Evolutionary conservation across 2,113 vertebrate genomes (phyloP).

Genomic region (pig (Sus scrofa)): DNA sequence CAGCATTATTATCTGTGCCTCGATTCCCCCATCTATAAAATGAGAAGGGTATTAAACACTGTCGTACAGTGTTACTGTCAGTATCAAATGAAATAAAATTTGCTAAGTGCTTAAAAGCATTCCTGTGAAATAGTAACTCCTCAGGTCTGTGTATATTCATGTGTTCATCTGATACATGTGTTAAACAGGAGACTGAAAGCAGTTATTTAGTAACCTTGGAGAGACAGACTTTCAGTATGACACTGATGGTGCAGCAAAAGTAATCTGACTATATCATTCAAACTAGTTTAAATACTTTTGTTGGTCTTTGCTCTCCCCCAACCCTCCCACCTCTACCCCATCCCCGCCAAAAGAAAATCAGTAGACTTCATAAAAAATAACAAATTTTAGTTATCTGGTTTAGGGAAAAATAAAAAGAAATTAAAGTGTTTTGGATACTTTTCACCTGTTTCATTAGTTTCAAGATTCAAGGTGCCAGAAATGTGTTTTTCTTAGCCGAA

Average conservation of each 20-base stretch:
- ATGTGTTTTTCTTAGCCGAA: neutral
- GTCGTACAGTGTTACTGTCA: neutral
- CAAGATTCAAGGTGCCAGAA: neutral
- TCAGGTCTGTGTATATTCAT: fast-evolving
- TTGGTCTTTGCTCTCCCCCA: too few relatives aligned
- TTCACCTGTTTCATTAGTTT: neutral
- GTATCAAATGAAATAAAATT: neutral
- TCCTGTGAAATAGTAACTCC: neutral
- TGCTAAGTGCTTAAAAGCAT: neutral
- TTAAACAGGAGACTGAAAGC: neutral
- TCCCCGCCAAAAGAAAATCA: neutral
- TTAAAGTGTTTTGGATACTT: neutral
- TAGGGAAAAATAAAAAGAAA: neutral
- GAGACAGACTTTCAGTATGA: neutral
- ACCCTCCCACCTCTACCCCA: too few relatives aligned
- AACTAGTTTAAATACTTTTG: neutral
- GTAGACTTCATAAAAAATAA: neutral
- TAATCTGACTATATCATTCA: neutral
- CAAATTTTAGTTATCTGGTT: neutral
- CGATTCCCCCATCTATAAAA: neutral
- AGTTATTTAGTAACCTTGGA: neutral
- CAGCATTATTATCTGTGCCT: neutral
- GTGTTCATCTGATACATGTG: neutral
- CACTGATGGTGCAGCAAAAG: neutral
- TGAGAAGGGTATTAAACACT: neutral